Evolutionary conservation across 2,113 vertebrate genomes (phyloP).

Genomic region (Vulpes ferrilata): DNA sequence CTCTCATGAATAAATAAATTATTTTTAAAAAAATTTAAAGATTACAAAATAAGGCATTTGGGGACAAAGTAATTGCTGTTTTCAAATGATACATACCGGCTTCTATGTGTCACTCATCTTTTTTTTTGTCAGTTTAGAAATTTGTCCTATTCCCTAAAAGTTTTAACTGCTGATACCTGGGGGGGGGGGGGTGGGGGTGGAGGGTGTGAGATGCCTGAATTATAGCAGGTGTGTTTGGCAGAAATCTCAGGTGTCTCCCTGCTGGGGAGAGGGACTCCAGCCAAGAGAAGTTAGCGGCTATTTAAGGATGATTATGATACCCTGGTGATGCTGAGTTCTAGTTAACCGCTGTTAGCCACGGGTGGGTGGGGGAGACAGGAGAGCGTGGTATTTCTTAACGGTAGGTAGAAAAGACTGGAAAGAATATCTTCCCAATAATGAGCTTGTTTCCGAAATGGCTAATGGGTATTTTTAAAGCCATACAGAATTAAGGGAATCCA

Average conservation of each 20-base stretch:
- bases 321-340: constrained; percentile 67
- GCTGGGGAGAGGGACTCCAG: neutral
- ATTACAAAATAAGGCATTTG: neutral
- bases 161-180: neutral
- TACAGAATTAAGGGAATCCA: neutral
- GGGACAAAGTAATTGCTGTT: neutral
- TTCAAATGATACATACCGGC: neutral
- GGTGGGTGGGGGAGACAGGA: neutral
- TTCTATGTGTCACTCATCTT: neutral
- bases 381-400: constrained; percentile 55
- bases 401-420: neutral
- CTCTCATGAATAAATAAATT: too few species aligned
- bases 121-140: neutral
- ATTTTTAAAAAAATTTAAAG: too few species aligned
- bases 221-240: neutral
- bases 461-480: neutral
- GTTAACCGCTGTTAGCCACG: constrained; percentile 28
- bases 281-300: neutral
- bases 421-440: neutral
- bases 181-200: neutral
- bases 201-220: neutral
- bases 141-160: neutral
- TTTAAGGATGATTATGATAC: neutral
- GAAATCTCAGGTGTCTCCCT: neutral
- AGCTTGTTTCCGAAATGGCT: neutral